Base-by-base conservation (phyloP, 2,113 vertebrate species). In the Mesoclemmys tuberculata region DNA sequence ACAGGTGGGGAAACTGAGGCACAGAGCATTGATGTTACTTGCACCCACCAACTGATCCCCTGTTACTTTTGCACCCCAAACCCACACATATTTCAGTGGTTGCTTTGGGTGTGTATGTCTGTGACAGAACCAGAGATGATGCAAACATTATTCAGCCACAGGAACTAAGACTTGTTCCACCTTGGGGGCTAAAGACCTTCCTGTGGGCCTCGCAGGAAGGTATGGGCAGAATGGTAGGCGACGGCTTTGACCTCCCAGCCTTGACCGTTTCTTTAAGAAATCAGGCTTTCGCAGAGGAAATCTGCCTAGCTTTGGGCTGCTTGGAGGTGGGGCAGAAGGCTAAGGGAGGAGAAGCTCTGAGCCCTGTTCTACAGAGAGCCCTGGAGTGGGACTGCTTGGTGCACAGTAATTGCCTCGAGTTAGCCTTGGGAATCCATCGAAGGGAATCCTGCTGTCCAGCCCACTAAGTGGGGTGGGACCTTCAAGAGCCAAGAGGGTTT, bases 1-100 rank as follows among this genome's bases (percentile, higher is more conserved):
- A 31, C 58, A 51, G 6, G 31, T 68, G 38, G 77, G 54, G 84
- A 96, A 94, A 93, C 82, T 18, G 90, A 93, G 75, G 80, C 61
- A 92, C 1, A 0, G 74, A 71, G 52, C 0, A 0, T 48, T 80
- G 92, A 52, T 3, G 13, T 56, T 54, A 22, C 0, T 22, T 71
- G 68, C 68, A 38, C 68, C 68, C 6, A 38, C 8, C 61, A 68
- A 14, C 21, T 10, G 14, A 38, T 41, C 21, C n/a, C 10, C 68
- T 3, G n/a, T 71, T n/a, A 18, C 68, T 71, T 22, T 21, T n/a
- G 19, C 10, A n/a, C 19, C 68, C 0, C 9, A n/a, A 19, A 19
- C 19, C 68, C 19, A 2, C 19, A 41, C 10, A 21, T n/a, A 41
- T 71, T 22, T 22, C 21, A 38, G 18, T 71, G 68, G n/a, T 19